A percentile compares a stretch with the other conserved stretches of the same genome.
These are phyloP conservation scores for Hemichromis elongatus DNA, from an alignment of 2,113 vertebrate species.

Conservation along the genomic window DNA sequence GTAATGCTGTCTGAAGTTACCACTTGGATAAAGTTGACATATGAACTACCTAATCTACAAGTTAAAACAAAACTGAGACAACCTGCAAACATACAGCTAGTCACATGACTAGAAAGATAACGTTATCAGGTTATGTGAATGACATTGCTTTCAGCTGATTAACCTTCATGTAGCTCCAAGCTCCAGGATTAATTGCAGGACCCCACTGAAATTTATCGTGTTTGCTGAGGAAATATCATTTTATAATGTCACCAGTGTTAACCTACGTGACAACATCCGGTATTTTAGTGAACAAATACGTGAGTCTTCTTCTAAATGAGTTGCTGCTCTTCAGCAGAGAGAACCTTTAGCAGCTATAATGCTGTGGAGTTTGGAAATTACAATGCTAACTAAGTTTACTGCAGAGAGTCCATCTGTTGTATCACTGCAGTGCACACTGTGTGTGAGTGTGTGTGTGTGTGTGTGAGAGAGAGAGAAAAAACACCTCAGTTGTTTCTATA, in stretches of 20 bases:
- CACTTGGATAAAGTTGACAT: not conserved
- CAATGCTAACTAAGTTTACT: not conserved
- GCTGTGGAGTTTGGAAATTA: not conserved
- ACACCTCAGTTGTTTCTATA: not conserved
- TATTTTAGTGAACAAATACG: not conserved
- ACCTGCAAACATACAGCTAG: not conserved
- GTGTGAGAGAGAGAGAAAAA: not conserved
- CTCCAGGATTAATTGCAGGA: not conserved
- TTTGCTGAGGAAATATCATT: not conserved
- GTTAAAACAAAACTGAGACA: not conserved
- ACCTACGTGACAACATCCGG: not conserved
- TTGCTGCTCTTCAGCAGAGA: not conserved
- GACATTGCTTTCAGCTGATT: not conserved
- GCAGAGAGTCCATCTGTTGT: not conserved
- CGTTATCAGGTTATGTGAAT: not conserved
- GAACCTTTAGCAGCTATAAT: not conserved
- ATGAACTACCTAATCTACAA: not conserved
- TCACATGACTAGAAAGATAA: not conserved
- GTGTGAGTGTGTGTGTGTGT: not conserved
- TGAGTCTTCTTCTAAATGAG: not conserved
- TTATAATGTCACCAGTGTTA: not conserved
- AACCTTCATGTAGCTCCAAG: not conserved
- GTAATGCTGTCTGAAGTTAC: not conserved
- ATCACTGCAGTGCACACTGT: not conserved
- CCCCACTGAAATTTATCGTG: not conserved